phyloP scores from a whole-genome alignment of 2,113 vertebrate species.

The Mastomys coucha region DNA sequence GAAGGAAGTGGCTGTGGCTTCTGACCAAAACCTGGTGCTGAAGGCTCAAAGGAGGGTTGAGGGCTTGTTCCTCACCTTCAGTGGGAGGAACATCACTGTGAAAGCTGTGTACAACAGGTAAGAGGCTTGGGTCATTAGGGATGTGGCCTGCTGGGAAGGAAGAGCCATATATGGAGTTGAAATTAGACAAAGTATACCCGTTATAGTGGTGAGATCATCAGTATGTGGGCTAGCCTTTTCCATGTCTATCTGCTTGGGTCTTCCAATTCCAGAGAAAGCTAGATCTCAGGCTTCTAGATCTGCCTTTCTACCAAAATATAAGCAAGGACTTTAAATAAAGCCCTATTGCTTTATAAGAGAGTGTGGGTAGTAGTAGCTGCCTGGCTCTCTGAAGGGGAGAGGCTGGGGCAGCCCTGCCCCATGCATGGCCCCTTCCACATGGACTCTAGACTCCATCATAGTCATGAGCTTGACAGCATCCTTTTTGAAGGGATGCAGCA shows the following conservation, averaged over 20 bases:
- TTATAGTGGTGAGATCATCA: neutral
- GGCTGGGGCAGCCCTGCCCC: neutral
- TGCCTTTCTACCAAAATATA: neutral
- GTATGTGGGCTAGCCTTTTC: neutral
- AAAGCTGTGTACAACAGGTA: constrained; percentile 30
- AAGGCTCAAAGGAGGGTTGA: neutral
- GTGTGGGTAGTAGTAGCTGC: fast-evolving
- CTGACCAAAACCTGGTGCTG: constrained; percentile 33
- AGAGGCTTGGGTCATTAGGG: neutral
- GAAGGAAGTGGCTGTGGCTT: constrained; percentile 67
- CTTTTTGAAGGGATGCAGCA: neutral
- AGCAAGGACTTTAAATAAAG: neutral
- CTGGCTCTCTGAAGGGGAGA: too few species aligned
- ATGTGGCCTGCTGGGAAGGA: neutral
- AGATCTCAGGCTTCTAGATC: neutral
- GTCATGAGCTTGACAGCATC: neutral
- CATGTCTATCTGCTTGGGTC: neutral
- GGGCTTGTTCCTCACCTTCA: constrained; percentile 57
- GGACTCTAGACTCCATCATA: fast-evolving
- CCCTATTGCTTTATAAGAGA: fast-evolving
- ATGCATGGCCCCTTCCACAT: neutral
- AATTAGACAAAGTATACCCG: fast-evolving
- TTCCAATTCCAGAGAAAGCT: neutral
- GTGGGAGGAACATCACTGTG: neutral
- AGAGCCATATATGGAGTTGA: fast-evolving